Evolutionary conservation across 30 jellyfish, hydroid and myxozoan genomes (phyloP).

Genomic region (Mastigias papua): DNA sequence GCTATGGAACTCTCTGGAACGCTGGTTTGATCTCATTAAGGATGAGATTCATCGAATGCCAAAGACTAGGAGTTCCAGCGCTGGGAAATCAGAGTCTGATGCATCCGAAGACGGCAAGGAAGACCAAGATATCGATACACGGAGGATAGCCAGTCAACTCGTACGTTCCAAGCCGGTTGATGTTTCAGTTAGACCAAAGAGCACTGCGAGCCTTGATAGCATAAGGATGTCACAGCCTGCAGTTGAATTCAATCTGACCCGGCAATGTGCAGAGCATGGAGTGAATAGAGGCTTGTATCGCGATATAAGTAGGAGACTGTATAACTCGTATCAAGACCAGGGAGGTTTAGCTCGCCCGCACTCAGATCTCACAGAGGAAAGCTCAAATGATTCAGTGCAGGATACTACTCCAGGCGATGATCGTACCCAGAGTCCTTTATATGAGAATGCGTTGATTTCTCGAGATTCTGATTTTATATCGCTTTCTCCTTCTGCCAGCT

Average conservation of each 20-base stretch:
- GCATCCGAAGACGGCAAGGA: neutral
- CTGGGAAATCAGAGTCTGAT: neutral
- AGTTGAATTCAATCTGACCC: slow-evolving; percentile 66
- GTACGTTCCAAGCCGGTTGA: slow-evolving; percentile 58
- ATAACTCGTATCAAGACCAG: neutral
- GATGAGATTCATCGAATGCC: slow-evolving; percentile 58
- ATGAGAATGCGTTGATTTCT: slow-evolving; percentile 31
- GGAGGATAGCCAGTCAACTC: slow-evolving; percentile 55
- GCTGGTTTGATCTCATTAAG: slow-evolving; percentile 65
- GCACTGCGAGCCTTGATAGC: slow-evolving; percentile 67
- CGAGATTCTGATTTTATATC: neutral
- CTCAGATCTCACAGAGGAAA: neutral
- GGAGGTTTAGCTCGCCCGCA: no score
- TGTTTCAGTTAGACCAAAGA: slow-evolving; percentile 33
- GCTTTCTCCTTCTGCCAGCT: no score
- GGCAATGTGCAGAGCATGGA: slow-evolving; percentile 33
- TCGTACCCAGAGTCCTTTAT: neutral
- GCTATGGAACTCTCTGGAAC: slow-evolving; percentile 71
- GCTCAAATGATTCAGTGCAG: neutral
- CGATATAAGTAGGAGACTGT: slow-evolving; percentile 26
- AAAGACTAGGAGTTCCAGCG: neutral
- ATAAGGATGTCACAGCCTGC: slow-evolving; percentile 93
- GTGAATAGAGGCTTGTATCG: slow-evolving; percentile 49
- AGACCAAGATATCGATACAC: slow-evolving; percentile 15
- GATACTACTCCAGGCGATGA: neutral